Percentiles rank a stretch among this genome's conserved stretches.
phyloP scores from a whole-genome alignment of 2,113 vertebrate genomes.

The Zingel zingel region DNA sequence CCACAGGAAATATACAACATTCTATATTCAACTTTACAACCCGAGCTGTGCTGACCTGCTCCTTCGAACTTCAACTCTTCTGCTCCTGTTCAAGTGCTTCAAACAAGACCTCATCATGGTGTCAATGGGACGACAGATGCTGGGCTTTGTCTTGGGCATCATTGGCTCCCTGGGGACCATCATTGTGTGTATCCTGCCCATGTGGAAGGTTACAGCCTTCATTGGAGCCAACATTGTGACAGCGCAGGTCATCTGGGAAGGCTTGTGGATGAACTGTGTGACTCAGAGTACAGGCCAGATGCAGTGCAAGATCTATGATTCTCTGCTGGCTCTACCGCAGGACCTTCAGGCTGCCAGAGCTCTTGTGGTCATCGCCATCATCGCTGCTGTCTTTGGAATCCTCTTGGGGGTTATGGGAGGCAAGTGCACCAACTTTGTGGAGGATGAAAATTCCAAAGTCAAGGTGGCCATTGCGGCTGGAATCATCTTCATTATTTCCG shows the following conservation, averaged over 20 bases:
- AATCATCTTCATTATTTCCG: constrained; percentile 85
- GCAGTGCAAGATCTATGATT: constrained; percentile 87
- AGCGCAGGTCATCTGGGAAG: constrained; percentile 84
- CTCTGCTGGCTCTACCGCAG: constrained; percentile 77
- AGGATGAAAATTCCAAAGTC: constrained; percentile 82
- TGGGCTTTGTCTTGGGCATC: constrained; percentile 78
- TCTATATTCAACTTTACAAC: constrained; percentile 8
- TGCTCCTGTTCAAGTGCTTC: constrained; percentile 9
- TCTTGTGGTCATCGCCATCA: constrained; percentile 87
- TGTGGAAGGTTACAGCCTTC: constrained; percentile 85
- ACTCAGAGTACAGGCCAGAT: constrained; percentile 86
- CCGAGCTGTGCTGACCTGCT: constrained; percentile 27
- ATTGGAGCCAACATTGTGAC: constrained; percentile 86
- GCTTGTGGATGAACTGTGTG: constrained; percentile 86
- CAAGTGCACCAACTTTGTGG: constrained; percentile 95
- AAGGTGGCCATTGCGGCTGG: constrained; percentile 88
- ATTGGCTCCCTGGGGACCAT: constrained; percentile 79
- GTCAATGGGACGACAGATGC: constrained; percentile 81
- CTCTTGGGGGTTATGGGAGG: constrained; percentile 85
- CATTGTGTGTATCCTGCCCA: constrained; percentile 79
- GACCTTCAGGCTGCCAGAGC: constrained; percentile 84
- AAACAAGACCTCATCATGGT: constrained; percentile 72
- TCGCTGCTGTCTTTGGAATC: constrained; percentile 83
- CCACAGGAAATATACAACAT: fast-evolving
- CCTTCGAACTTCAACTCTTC: neutral